A percentile compares a stretch with the other conserved stretches of the same genome.
Evolutionary conservation across 2,888 invertebrate species (phyloP).

Genomic region (Cinara cedri): DNA sequence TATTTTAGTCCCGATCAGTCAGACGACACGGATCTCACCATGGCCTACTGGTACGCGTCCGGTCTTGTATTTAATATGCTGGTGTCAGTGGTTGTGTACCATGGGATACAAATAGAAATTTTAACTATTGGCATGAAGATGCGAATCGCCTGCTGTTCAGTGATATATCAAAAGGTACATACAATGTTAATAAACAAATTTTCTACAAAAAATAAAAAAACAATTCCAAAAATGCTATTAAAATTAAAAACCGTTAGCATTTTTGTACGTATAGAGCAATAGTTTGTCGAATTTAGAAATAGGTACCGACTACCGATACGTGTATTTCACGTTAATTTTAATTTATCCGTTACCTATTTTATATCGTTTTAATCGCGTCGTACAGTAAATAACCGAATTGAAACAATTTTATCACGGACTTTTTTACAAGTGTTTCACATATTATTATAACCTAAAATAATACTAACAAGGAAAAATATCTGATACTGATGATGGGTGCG

Average conservation of each 20-base stretch:
- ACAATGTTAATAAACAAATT: neutral
- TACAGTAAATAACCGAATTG: neutral
- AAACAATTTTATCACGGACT: neutral
- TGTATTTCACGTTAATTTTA: too few species aligned
- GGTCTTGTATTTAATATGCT: slow-evolving; percentile 77
- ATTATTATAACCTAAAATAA: too few species aligned
- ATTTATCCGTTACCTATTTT: too few species aligned
- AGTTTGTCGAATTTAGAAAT: too few species aligned
- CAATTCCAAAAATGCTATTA: too few species aligned
- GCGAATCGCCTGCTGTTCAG: slow-evolving; percentile 78
- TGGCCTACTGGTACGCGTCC: slow-evolving; percentile 78
- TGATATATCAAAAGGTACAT: slow-evolving; percentile 83
- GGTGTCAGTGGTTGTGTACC: slow-evolving; percentile 69
- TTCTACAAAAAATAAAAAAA: neutral
- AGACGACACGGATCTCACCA: slow-evolving; percentile 62
- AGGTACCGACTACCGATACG: too few species aligned
- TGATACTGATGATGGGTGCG: too few species aligned
- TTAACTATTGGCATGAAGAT: slow-evolving; percentile 83
- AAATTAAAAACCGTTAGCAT: too few species aligned
- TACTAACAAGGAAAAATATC: too few species aligned
- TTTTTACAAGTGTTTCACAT: neutral
- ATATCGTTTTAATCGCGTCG: too few species aligned
- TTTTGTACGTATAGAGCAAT: too few species aligned
- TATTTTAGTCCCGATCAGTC: slow-evolving; percentile 63
- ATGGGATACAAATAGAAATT: slow-evolving; percentile 66